Evolutionary conservation across 2,113 vertebrate species (phyloP), one percentile per base, ranked within the genome.

Genomic region (Columbina picui): DNA sequence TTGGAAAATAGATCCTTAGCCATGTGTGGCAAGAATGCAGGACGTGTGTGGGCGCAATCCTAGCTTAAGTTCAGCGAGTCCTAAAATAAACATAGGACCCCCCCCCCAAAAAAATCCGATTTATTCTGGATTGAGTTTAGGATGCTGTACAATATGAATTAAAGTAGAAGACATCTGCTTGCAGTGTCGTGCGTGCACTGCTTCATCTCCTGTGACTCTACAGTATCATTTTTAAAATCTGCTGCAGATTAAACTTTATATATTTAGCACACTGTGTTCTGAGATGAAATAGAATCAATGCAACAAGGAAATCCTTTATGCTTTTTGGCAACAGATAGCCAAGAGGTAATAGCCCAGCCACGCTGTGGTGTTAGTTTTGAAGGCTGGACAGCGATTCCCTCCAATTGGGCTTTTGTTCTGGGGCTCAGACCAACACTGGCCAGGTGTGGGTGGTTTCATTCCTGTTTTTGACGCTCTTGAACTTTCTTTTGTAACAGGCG

Each of bases 401-500:
- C 39, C 30, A 60, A 30, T 43, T 47, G 2, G 26, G 64, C 47
- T n/a, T 89, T 78, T 61, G 6, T 52, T 53, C 56, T 19, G 43
- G 18, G 43, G 17, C 39, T 57, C 20, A 45, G 39, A 32, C 8
- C 25, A 25, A 34, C 22, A 11, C 45, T 19, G 43, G 49, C 8
- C 10, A 29, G 56, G 6, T 74, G 17, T 50, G 61, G 39, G 20
- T 49, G 15, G 8, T 30, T 86, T 70, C 0, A 0, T 67, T 76
- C 80, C 59, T 85, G 63, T 0, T 81, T 92, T 87, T 95, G 91
- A 96, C 56, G 0, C 23, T 71, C 23, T 39, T 60, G 8, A 74
- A 67, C 71, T 73, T 68, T 59, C n/a, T 94, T 96, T 97, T 89
- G 89, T 89, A 68, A 95, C 94, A 99, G 99, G 99, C 38, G 99